Evolutionary conservation across 37 sponge, comb jelly and placozoan genomes (phyloP).

Genomic region (Oscarella lobularis): DNA sequence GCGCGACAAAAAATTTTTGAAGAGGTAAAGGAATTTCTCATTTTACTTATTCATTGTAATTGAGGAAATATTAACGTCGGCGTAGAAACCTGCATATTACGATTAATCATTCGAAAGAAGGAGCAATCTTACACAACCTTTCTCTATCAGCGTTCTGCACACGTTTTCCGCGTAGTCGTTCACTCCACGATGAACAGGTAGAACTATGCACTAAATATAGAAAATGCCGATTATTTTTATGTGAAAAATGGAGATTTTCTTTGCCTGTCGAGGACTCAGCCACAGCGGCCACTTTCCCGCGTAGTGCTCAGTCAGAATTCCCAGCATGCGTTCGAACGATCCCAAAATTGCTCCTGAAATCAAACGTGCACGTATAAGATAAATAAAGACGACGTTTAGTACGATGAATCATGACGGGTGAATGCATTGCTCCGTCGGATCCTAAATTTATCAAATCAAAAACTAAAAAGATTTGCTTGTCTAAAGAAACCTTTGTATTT

Average conservation of each 20-base stretch:
- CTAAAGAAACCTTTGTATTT: background rate
- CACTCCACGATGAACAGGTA: background rate
- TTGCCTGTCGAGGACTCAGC: slow-evolving; percentile 15
- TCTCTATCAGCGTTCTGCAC: background rate
- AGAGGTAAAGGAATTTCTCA: background rate
- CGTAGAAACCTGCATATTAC: background rate
- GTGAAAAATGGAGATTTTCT: background rate
- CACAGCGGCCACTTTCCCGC: slow-evolving; percentile 20
- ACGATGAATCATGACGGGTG: slow-evolving; percentile 22
- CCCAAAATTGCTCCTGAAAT: slow-evolving; percentile 12
- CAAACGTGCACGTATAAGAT: background rate
- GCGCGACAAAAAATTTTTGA: background rate
- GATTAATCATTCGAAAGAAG: too few relatives aligned
- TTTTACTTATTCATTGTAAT: background rate
- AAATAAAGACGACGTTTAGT: too few relatives aligned
- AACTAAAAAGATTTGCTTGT: background rate
- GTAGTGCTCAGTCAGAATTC: slow-evolving; percentile 12
- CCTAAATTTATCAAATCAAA: background rate
- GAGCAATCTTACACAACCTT: too few relatives aligned
- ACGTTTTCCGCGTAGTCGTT: slow-evolving; percentile 12
- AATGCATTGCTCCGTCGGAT: background rate
- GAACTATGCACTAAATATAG: background rate
- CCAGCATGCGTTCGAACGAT: slow-evolving; percentile 10
- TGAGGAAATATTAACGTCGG: background rate
- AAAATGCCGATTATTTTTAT: background rate